Conservation (phyloP, 2,797 vertebrate genomes). For the Euphonia xanthogaster region DNA sequence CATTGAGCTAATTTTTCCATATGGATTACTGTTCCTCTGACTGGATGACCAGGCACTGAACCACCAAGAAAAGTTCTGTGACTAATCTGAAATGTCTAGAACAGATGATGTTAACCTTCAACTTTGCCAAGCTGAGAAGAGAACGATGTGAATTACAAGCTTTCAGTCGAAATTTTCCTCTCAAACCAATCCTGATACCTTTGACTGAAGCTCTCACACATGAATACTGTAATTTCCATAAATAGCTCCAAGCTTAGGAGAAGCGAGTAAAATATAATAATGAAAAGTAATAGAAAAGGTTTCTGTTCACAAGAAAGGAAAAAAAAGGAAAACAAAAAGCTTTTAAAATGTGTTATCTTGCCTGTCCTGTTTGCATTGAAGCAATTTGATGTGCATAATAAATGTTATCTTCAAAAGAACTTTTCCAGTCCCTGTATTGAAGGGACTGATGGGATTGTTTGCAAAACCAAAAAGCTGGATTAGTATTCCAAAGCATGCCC, state of each 20-base stretch:
- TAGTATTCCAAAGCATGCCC: constrained; percentile 70
- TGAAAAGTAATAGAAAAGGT: constrained; percentile 40
- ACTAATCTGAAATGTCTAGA: constrained; percentile 74
- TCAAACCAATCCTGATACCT: constrained; percentile 45
- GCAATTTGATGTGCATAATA: constrained; percentile 65
- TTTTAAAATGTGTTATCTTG: constrained; percentile 65
- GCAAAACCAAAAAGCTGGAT: constrained; percentile 59
- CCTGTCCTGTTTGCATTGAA: constrained; percentile 73
- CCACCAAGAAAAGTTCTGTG: constrained; percentile 74
- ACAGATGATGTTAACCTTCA: constrained; percentile 73
- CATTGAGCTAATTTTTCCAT: constrained; percentile 78
- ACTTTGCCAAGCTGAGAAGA: constrained; percentile 74
- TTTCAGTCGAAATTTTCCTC: constrained; percentile 63
- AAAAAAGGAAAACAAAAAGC: not conserved
- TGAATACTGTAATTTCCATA: constrained; percentile 65
- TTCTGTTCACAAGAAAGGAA: constrained; percentile 59
- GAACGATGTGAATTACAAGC: constrained; percentile 72
- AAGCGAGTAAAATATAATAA: constrained; percentile 38
- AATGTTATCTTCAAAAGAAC: constrained; percentile 55
- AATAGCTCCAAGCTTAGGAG: constrained; percentile 61
- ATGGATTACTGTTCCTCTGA: constrained; percentile 78
- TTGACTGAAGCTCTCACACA: constrained; percentile 66
- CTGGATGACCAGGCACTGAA: constrained; percentile 78
- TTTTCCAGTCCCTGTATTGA: constrained; percentile 42
- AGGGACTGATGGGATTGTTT: constrained; percentile 41